Conservation (phyloP, 2,113 vertebrate genomes). For the Myotis lucifugus region DNA sequence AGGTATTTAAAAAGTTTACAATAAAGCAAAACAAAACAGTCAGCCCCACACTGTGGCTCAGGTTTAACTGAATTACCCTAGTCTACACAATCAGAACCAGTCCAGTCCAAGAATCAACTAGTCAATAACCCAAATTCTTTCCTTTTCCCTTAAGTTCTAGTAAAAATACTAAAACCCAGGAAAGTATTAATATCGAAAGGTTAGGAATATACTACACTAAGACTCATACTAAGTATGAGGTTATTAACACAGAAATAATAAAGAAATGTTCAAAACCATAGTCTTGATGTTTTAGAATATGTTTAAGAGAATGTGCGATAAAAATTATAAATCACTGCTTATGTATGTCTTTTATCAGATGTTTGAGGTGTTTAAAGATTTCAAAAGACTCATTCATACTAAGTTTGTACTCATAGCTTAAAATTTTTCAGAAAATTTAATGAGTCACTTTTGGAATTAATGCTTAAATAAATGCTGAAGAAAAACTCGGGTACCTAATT, state of each 20-base stretch:
- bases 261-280: not conserved
- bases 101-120: not conserved
- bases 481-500: conserved; percentile 14
- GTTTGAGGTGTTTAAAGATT: not conserved
- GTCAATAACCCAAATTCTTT: not conserved
- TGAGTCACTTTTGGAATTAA: conserved; percentile 40
- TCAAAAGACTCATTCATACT: not conserved
- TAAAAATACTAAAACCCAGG: not conserved
- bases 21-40: not conserved
- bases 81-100: not conserved
- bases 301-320: not conserved
- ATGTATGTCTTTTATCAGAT: not conserved
- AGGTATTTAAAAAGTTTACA: not conserved
- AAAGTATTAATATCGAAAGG: not conserved
- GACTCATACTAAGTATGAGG: not conserved
- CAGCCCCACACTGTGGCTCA: not conserved
- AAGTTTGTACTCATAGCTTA: conserved; percentile 34
- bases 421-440: conserved; percentile 28
- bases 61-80: not conserved
- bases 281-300: conserved; percentile 25
- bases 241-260: not conserved
- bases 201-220: not conserved
- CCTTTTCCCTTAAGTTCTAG: not conserved
- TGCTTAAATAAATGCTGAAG: conserved; percentile 32
- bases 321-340: conserved; percentile 46